phyloP scores from a whole-genome alignment of 2,113 vertebrate species.

The Cavia aperea region DNA sequence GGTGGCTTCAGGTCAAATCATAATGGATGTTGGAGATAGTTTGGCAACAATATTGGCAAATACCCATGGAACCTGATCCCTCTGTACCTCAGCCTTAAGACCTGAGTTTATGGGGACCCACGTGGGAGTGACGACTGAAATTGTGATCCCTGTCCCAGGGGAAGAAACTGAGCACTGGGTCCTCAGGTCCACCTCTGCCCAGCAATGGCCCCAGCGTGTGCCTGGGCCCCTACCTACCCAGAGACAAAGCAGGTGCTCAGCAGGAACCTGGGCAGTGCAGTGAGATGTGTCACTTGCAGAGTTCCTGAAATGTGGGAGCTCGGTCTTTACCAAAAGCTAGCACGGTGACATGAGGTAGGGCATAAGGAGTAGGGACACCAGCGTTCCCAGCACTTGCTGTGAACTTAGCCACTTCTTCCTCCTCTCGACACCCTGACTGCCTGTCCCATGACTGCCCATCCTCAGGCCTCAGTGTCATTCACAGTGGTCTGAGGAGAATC shows the following conservation, averaged over 20 bases:
- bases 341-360: fast-evolving
- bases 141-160: too few species aligned
- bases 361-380: fast-evolving
- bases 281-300: fast-evolving
- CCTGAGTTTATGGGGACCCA: neutral
- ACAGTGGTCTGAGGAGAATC: fast-evolving
- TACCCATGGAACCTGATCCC: fast-evolving
- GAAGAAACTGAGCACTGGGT: neutral
- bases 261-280: fast-evolving
- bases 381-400: fast-evolving
- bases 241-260: neutral
- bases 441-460: fast-evolving
- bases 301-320: neutral
- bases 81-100: fast-evolving
- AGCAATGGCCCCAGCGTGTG: neutral
- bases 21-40: neutral
- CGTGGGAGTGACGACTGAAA: neutral
- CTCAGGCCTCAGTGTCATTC: neutral
- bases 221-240: fast-evolving
- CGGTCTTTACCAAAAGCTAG: too few species aligned
- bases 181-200: neutral
- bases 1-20: neutral
- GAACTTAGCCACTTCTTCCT: fast-evolving
- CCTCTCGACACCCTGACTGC: neutral
- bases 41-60: neutral